Base-by-base conservation (phyloP, 2,888 invertebrate species). In the Lutraria lutraria region DNA sequence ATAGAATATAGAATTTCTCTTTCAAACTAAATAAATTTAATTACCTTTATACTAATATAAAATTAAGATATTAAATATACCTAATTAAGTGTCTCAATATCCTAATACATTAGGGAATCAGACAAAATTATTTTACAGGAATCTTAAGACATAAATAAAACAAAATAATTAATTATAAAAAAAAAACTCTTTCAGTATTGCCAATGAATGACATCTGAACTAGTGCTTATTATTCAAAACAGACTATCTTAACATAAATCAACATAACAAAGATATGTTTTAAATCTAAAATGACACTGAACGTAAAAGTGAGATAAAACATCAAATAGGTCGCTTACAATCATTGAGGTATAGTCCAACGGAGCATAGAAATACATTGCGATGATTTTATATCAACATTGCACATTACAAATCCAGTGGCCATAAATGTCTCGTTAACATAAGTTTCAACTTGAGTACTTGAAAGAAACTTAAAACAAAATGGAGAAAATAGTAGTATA, bases 361-460 rank as follows among this genome's bases (percentile, higher is more conserved):
- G 25, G n/a, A 25, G 63, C 10, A 25, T 8, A 68, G 63, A 13
- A 68, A 68, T n/a, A 4, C 63, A 68, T 68, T 68, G 63, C 63
- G 25, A 68, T 68, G 25, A 68, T 68, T n/a, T 68, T 68, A n/a
- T 0, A 68, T 68, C 25, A 68, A 68, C 63, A 68, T 68, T 68
- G 63, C 63, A 68, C 63, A 68, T 68, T 25, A 68, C 63, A 68
- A 25, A 25, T 25, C 0, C 25, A 25, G 63, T 25, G 63, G 63
- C 63, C 13, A 68, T n/a, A 10, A 25, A 25, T 68, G 0, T 68
- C 25, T n/a, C 63, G 12, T 68, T 68, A 68, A 68, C 25, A 68
- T 25, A 68, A n/a, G 13, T 25, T 68, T 68, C 4, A 68, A 68
- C n/a, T n/a, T 10, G 25, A 25, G 25, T 68, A 68, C 63, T 68